A percentile compares a stretch with the other conserved stretches of the same genome.
These are phyloP conservation scores for Meriones psammophilus DNA, from an alignment of 2,797 vertebrate species.

Conservation along the genomic window DNA sequence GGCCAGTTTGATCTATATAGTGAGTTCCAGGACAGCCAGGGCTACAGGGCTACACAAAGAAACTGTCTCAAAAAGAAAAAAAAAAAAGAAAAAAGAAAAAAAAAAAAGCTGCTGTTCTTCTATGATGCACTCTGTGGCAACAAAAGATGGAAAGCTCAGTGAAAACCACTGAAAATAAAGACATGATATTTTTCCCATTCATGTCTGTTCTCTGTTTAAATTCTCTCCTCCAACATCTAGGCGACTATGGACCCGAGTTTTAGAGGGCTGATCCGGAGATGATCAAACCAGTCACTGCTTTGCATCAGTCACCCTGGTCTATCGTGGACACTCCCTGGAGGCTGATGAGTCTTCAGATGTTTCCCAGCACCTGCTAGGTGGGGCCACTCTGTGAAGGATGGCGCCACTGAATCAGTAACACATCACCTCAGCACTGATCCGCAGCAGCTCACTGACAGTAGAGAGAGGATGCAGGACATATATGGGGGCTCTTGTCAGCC, in stretches of 20 bases:
- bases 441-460: not conserved
- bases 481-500: fast-evolving
- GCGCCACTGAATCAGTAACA: not conserved
- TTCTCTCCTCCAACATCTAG: not conserved
- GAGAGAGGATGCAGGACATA: not conserved
- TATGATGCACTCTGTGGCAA: not conserved
- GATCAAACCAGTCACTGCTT: not conserved
- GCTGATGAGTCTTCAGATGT: slow-evolving; percentile 15
- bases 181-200: not conserved
- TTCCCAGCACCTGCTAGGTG: not conserved
- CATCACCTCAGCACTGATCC: not conserved
- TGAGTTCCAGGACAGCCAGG: not conserved
- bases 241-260: not conserved
- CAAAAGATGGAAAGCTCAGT: not conserved
- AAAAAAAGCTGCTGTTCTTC: not conserved
- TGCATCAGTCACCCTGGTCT: not conserved
- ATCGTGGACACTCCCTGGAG: not conserved
- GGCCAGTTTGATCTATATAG: not conserved
- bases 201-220: not conserved
- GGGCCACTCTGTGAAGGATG: not conserved
- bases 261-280: not conserved
- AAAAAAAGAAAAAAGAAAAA: no score
- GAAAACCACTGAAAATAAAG: not conserved
- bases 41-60: not conserved
- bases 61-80: not conserved